These are phyloP conservation scores for Metopia argyrocephala DNA, from an alignment of 2,888 invertebrate species.

Conservation along the genomic window DNA sequence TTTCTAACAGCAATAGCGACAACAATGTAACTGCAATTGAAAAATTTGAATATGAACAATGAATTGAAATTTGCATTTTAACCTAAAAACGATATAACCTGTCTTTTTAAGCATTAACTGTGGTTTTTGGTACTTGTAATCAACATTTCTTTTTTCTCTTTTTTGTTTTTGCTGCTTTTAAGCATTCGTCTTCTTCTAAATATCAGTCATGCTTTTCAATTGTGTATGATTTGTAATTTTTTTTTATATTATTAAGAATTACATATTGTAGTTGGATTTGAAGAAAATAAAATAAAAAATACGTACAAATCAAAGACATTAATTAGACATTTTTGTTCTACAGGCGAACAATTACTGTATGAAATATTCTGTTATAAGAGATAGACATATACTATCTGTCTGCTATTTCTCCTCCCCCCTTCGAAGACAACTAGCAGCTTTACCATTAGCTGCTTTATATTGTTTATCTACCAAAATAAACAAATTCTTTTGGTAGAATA, in stretches of 20 bases:
- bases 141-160: background rate
- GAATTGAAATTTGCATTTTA: constrained; percentile 47
- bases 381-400: background rate
- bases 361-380: constrained; percentile 30
- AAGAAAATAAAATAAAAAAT: background rate
- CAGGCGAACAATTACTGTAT: constrained; percentile 36
- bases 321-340: constrained; percentile 39
- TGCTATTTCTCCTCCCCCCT: background rate
- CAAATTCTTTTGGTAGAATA: background rate
- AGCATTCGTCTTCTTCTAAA: background rate
- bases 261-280: background rate
- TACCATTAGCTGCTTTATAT: no score
- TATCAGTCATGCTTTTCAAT: constrained; percentile 29
- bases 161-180: no score
- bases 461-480: no score
- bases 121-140: background rate
- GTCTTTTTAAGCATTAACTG: constrained; percentile 18
- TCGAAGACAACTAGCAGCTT: no score
- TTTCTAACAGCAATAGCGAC: background rate
- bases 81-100: constrained; percentile 4
- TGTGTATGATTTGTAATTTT: no score
- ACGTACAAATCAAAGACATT: constrained; percentile 36
- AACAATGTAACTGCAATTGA: constrained; percentile 6
- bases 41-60: constrained; percentile 51
- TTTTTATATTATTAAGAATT: background rate